These are phyloP conservation scores for Microchirus variegatus DNA, from an alignment of 2,797 vertebrate species.

Conservation along the genomic window DNA sequence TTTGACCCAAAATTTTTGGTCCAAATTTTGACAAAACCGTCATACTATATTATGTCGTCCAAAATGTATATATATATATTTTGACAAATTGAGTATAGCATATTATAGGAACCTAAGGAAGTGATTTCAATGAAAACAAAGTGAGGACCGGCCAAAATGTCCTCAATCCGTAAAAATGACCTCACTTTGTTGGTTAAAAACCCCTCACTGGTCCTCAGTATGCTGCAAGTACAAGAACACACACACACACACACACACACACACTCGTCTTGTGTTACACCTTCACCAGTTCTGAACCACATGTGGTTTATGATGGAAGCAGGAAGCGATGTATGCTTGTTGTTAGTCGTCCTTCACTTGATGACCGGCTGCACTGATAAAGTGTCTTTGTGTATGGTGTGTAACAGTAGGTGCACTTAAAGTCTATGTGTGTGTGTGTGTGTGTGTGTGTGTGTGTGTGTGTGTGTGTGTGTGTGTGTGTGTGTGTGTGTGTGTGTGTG, in stretches of 20 bases:
- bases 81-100: no score
- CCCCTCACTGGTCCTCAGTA: no score
- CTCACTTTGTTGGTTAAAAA: no score
- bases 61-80: no score
- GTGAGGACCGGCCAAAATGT: no score
- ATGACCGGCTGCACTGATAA: slow-evolving; percentile 45
- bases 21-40: no score
- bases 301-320: slow-evolving; percentile 66
- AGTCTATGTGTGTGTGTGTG: not conserved
- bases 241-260: slow-evolving; percentile 1
- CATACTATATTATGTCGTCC: no score
- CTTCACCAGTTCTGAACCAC: slow-evolving; percentile 60
- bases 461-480: slow-evolving; percentile 19
- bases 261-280: slow-evolving; percentile 55
- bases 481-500: slow-evolving; percentile 34
- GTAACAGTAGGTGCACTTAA: slow-evolving; percentile 10
- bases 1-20: no score
- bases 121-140: no score
- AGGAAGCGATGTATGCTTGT: slow-evolving; percentile 53
- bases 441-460: not conserved
- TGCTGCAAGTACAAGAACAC: no score
- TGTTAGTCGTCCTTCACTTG: slow-evolving; percentile 68
- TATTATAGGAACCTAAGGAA: no score
- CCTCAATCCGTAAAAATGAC: no score
- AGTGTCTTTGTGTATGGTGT: slow-evolving; percentile 40